Conservation (phyloP, 2,888 invertebrate species). For the Cataglyphis cursor region DNA sequence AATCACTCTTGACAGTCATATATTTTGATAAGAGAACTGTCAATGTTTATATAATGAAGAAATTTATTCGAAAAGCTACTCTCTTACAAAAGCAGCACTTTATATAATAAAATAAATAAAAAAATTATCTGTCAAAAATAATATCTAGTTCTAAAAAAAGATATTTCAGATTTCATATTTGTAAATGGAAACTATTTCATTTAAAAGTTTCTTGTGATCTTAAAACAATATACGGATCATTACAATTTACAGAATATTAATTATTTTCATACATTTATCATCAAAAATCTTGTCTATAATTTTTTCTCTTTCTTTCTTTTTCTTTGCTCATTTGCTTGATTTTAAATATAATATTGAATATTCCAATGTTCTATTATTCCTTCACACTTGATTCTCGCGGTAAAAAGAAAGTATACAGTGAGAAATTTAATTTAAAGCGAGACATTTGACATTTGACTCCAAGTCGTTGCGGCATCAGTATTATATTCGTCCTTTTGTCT, state of each 20-base stretch:
- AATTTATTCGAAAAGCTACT: background rate
- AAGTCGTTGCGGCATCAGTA: slow-evolving; percentile 28
- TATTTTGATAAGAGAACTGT: background rate
- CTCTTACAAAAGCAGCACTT: background rate
- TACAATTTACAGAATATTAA: background rate
- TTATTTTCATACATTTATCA: background rate
- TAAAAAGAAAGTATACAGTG: background rate
- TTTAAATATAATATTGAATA: slow-evolving; percentile 45
- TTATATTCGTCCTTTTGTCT: slow-evolving; percentile 18
- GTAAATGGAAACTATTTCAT: background rate
- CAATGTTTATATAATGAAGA: background rate
- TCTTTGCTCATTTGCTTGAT: background rate
- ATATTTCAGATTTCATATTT: background rate
- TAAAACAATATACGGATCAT: background rate
- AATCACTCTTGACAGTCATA: background rate
- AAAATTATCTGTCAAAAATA: background rate
- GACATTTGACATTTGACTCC: slow-evolving; percentile 52
- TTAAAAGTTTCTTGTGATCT: background rate
- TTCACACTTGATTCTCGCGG: slow-evolving; percentile 21
- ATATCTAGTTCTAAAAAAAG: background rate
- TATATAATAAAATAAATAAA: background rate
- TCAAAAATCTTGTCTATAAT: background rate
- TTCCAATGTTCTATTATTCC: slow-evolving; percentile 9
- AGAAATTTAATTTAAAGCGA: slow-evolving; percentile 46
- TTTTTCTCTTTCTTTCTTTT: background rate